Evolutionary conservation across 2,888 invertebrate genomes (phyloP).

Genomic region (Cheilosia vernalis): DNA sequence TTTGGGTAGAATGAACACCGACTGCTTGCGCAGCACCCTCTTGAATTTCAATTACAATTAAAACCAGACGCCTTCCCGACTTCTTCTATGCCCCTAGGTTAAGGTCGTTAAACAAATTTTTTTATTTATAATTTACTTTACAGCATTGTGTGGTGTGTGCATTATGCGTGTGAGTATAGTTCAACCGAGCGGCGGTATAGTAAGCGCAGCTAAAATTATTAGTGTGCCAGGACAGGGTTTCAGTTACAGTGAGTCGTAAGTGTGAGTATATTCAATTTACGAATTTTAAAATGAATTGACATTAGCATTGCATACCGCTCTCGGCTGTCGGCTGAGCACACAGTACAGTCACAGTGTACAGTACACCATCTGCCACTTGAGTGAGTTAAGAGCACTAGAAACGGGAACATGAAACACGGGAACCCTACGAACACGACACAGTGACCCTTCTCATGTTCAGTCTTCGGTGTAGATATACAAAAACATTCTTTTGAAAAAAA

Average conservation of each 20-base stretch:
- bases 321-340: slow-evolving; percentile 26
- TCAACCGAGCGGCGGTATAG: too few relatives aligned
- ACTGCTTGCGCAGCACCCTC: neutral
- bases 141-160: slow-evolving; percentile 2
- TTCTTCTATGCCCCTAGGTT: slow-evolving; percentile 15
- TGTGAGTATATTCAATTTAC: slow-evolving; percentile 41
- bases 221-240: neutral
- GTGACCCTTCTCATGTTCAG: slow-evolving; percentile 43
- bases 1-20: neutral
- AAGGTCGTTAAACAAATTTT: slow-evolving; percentile 41
- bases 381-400: neutral
- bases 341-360: slow-evolving; percentile 27
- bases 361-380: slow-evolving; percentile 55
- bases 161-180: neutral
- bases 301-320: slow-evolving; percentile 37
- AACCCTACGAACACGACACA: neutral
- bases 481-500: slow-evolving; percentile 12
- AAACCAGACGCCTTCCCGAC: slow-evolving; percentile 23
- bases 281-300: slow-evolving; percentile 58
- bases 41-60: slow-evolving; percentile 25
- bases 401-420: neutral
- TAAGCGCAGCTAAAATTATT: slow-evolving; percentile 14
- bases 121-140: slow-evolving; percentile 47
- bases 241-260: slow-evolving; percentile 2
- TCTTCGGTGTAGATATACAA: neutral